These are phyloP conservation scores for Tipula lateralis DNA, from an alignment of 2,888 invertebrate genomes.

Conservation along the genomic window DNA sequence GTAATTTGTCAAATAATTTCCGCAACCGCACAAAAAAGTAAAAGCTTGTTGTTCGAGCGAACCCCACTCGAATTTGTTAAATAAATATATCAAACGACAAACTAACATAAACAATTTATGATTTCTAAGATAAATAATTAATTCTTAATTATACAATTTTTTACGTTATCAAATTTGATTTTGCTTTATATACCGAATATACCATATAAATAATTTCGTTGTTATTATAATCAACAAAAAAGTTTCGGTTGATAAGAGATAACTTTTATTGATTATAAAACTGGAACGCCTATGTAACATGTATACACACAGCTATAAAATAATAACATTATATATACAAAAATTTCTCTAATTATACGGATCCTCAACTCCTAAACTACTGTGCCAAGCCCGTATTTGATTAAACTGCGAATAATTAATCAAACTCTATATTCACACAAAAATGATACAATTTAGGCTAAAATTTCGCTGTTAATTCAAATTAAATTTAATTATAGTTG, in stretches of 20 bases:
- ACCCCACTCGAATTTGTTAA: neutral
- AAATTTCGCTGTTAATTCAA: neutral
- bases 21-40: neutral
- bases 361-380: neutral
- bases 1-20: neutral
- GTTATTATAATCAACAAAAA: neutral
- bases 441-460: neutral
- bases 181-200: neutral
- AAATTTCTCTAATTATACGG: neutral
- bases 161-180: neutral
- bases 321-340: neutral
- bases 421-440: neutral
- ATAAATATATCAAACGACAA: neutral
- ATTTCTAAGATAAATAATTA: neutral
- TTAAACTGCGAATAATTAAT: neutral
- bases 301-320: neutral
- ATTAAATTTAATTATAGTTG: neutral
- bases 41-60: neutral
- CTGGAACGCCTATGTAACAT: neutral
- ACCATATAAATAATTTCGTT: neutral
- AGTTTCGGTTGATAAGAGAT: neutral
- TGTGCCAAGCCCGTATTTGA: neutral
- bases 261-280: conserved; percentile 3
- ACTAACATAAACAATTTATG: neutral
- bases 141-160: neutral